Conservation (phyloP, 1,140 invertebrate genomes). For the Cardiocondyla obscurior region DNA sequence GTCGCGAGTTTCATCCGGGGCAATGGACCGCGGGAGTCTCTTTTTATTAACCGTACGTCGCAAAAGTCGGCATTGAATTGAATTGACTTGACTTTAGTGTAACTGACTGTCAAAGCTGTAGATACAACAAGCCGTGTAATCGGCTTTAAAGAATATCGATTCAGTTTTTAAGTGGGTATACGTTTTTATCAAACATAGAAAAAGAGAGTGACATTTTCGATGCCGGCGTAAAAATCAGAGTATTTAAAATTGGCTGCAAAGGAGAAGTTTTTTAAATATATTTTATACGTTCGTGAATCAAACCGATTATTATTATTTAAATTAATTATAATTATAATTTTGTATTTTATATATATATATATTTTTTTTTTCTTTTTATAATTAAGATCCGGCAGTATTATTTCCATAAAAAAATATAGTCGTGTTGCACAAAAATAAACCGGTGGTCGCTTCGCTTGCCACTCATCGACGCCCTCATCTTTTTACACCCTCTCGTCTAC, state of each 20-base stretch:
- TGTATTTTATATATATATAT: too few species aligned
- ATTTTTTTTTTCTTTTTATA: too few species aligned
- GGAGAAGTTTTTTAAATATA: not conserved
- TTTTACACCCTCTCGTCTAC: not conserved
- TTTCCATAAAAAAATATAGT: not conserved
- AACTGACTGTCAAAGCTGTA: not conserved
- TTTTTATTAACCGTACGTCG: not conserved
- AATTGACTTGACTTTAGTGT: constrained; percentile 17
- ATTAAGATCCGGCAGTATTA: not conserved
- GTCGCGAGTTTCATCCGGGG: not conserved
- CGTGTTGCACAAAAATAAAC: not conserved
- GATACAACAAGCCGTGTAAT: not conserved
- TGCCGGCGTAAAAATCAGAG: not conserved
- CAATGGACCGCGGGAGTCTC: too few species aligned
- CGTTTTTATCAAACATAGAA: not conserved
- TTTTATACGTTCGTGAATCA: not conserved
- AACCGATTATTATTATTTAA: not conserved
- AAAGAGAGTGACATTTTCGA: not conserved
- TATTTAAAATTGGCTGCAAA: not conserved
- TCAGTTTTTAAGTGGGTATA: not conserved
- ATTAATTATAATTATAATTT: not conserved
- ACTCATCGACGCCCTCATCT: not conserved
- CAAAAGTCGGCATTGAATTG: not conserved
- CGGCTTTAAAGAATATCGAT: not conserved
- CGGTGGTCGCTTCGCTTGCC: not conserved